Base-by-base conservation (phyloP, 2,888 invertebrate genomes). In the Plagodis dolabraria region DNA sequence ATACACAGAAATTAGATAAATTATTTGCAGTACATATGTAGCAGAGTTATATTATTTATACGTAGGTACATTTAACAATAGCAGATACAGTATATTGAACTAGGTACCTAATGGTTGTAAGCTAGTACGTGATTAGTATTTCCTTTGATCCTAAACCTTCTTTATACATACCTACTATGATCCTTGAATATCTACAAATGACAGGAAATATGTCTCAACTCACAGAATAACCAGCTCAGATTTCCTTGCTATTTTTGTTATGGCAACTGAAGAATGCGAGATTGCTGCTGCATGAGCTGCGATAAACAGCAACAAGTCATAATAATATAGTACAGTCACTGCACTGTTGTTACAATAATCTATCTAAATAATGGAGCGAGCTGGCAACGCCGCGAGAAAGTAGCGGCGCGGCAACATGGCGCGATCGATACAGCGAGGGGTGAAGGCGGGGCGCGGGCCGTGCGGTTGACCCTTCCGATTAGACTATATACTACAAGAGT, bases 371-470 rank as follows among this genome's bases (percentile, higher is more conserved):
- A 79, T 72, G 71, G 69, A 58, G 64, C 80, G 82, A 71, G 71
- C 74, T 81, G 85, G 90, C 91, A 92, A 90, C 90, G 77, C 52
- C 77, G 83, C 83, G 77, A 69, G 85, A 85, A 85, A 87, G 84
- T 68, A 46, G 64, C 53, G 60, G 46, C 50, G 68, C 60, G 64
- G 67, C 62, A 65, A 68, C 57, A 59, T 53, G 55, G 57, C 63
- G 38, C 53, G 64, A 69, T 67, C 69, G 62, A 67, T 67, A 64
- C 43, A 51, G 56, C 56, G 60, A 45, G 53, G 67, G 65, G 65
- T n/a, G 55, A 12, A 47, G 44, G 59, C 12, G 53, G 7, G 43
- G 38, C 35, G 54, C 53, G 61, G 61, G 48, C 42, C 43, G 46
- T 34, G 53, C 49, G 46, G 60, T 58, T 67, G 67, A 64, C 67